Conservation (phyloP, 2,888 invertebrate species). For the Synanthedon myopaeformis region DNA sequence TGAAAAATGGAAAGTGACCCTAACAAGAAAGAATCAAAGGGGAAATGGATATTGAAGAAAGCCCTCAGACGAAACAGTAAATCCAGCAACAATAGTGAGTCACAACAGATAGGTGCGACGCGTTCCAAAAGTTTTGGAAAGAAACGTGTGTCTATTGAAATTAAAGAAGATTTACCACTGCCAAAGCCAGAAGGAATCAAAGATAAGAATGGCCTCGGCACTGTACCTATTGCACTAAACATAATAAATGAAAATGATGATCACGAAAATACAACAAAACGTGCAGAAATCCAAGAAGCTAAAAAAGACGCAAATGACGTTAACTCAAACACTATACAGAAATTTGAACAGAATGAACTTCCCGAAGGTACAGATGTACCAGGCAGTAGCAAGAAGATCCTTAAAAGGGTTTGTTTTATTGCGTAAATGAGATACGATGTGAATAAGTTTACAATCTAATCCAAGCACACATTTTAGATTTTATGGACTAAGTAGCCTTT, state of each 20-base stretch:
- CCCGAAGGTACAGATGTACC: constrained; percentile 14
- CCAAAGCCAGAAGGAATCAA: constrained; percentile 38
- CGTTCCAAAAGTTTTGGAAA: constrained; percentile 49
- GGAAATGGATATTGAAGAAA: constrained; percentile 58
- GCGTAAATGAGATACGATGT: too few relatives aligned
- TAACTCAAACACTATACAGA: constrained; percentile 15
- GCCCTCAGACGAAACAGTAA: constrained; percentile 52
- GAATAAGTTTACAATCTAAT: too few relatives aligned
- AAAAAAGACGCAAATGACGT: constrained; percentile 25
- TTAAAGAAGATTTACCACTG: constrained; percentile 36
- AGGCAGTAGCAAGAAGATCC: constrained; percentile 31
- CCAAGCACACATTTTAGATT: too few relatives aligned
- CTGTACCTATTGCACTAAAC: constrained; percentile 5
- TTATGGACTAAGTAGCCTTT: too few relatives aligned
- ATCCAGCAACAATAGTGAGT: constrained; percentile 34
- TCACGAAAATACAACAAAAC: constrained; percentile 21
- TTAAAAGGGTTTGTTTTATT: constrained; percentile 46
- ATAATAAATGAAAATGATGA: constrained; percentile 1
- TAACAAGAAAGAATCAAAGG: constrained; percentile 60
- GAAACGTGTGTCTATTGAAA: constrained; percentile 29
- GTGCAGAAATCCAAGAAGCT: constrained; percentile 36
- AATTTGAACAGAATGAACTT: constrained; percentile 15
- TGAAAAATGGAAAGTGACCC: constrained; percentile 66
- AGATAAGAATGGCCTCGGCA: constrained; percentile 18
- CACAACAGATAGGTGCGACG: constrained; percentile 27